Percentiles rank a stretch among this genome's conserved stretches.
These are phyloP conservation scores for Scleropages formosus DNA, from an alignment of 2,797 vertebrate genomes.

Conservation along the genomic window DNA sequence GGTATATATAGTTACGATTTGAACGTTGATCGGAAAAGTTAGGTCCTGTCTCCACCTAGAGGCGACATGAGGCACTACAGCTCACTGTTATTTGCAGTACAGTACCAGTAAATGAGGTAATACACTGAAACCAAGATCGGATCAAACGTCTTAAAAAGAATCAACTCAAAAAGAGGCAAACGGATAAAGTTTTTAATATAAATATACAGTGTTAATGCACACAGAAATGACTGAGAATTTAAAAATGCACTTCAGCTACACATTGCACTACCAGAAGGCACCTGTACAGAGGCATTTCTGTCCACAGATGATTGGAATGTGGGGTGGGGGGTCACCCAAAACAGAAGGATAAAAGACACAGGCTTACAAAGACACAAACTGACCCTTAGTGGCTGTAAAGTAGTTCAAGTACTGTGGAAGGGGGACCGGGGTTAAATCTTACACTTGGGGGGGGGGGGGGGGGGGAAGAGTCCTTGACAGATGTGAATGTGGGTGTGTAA, in stretches of 20 bases:
- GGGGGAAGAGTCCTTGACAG: neutral
- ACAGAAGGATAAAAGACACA: constrained; percentile 27
- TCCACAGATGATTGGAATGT: constrained; percentile 17
- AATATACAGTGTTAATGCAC: constrained; percentile 77
- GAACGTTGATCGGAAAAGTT: too few species aligned
- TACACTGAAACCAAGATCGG: neutral
- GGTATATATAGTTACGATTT: too few species aligned
- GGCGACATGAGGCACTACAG: constrained; percentile 16
- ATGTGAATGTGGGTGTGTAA: too few species aligned
- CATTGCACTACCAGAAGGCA: constrained; percentile 8
- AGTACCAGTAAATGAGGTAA: neutral
- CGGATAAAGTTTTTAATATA: constrained; percentile 67
- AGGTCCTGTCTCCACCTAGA: constrained; percentile 34
- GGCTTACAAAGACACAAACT: constrained; percentile 24
- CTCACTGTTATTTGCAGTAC: neutral
- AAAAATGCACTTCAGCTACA: constrained; percentile 16
- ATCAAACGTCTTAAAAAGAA: neutral
- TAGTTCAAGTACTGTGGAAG: constrained; percentile 25
- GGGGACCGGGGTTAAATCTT: neutral
- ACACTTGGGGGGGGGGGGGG: neutral
- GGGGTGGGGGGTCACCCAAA: constrained; percentile 9
- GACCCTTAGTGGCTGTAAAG: neutral
- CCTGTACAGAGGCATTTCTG: neutral
- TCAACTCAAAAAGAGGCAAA: constrained; percentile 1
- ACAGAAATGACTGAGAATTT: constrained; percentile 55